These are phyloP conservation scores for Edolisoma coerulescens DNA, from an alignment of 2,113 vertebrate genomes.

Conservation along the genomic window DNA sequence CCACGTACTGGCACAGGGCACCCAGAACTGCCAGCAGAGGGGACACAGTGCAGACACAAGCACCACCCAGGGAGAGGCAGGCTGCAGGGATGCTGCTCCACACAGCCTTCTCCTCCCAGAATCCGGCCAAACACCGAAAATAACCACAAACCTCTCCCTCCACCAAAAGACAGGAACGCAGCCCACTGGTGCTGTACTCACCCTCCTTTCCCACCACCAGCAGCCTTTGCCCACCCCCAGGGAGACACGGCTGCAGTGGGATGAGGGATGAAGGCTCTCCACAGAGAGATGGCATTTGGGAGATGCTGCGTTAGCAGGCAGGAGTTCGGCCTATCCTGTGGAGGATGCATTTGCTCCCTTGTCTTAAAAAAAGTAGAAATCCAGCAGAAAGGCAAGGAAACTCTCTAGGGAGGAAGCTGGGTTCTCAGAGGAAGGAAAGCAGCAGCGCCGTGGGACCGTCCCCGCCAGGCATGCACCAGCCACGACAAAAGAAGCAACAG, in stretches of 20 bases:
- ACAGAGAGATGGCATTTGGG: rapidly evolving
- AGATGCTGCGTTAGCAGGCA: neutral
- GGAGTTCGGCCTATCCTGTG: neutral
- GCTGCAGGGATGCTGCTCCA: neutral
- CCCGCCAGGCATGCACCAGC: neutral
- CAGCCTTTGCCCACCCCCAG: neutral
- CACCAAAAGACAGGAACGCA: rapidly evolving
- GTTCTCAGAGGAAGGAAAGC: neutral
- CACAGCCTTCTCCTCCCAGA: neutral
- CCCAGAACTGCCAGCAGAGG: neutral
- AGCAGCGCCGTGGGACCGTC: rapidly evolving
- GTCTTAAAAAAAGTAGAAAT: neutral
- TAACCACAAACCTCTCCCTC: neutral
- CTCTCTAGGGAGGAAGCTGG: neutral
- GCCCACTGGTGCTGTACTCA: neutral
- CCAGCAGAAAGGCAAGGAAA: neutral
- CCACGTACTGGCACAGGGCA: rapidly evolving
- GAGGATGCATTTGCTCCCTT: neutral
- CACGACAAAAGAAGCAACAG: neutral
- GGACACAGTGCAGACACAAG: neutral
- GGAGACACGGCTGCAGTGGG: neutral
- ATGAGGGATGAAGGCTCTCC: neutral
- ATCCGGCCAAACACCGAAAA: rapidly evolving
- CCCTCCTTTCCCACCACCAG: neutral
- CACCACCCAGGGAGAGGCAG: neutral